These are phyloP conservation scores for Melanotaenia maccullochi DNA, from an alignment of 2,797 vertebrate species.

Conservation along the genomic window DNA sequence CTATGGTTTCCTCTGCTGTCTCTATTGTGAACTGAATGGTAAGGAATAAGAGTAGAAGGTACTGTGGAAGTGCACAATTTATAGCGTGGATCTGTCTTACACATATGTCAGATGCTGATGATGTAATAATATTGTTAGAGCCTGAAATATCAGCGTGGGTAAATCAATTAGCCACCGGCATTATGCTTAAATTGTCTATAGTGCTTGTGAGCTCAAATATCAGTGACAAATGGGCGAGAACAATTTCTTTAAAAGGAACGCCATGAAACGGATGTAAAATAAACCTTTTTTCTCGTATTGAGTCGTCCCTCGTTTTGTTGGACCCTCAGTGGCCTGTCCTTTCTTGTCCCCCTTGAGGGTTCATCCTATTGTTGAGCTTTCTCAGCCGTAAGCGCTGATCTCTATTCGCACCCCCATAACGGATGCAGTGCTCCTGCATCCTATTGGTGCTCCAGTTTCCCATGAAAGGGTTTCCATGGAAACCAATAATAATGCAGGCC, in stretches of 20 bases:
- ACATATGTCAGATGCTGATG: conserved; percentile 48
- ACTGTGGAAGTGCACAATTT: conserved; percentile 29
- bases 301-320: conserved; percentile 53
- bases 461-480: conserved; percentile 79
- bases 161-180: conserved; percentile 73
- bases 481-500: conserved; percentile 80
- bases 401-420: conserved; percentile 69
- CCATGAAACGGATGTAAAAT: conserved; percentile 69
- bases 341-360: conserved; percentile 69
- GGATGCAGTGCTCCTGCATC: conserved; percentile 68
- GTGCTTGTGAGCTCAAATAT: conserved; percentile 72
- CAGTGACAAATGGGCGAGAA: conserved; percentile 63
- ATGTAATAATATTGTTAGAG: conserved; percentile 69
- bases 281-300: conserved; percentile 64
- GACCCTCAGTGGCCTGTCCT: conserved; percentile 72
- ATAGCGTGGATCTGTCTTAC: conserved; percentile 27
- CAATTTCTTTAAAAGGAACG: conserved; percentile 54
- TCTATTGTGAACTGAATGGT: conserved; percentile 25
- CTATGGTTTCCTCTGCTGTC: conserved; percentile 27
- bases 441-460: conserved; percentile 78
- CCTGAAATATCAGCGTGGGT: conserved; percentile 69
- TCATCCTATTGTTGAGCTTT: conserved; percentile 77
- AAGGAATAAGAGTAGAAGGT: conserved; percentile 3
- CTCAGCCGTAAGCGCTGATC: conserved; percentile 66
- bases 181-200: conserved; percentile 65